Conservation (phyloP, 1,140 invertebrate genomes). For the Forficula auricularia region DNA sequence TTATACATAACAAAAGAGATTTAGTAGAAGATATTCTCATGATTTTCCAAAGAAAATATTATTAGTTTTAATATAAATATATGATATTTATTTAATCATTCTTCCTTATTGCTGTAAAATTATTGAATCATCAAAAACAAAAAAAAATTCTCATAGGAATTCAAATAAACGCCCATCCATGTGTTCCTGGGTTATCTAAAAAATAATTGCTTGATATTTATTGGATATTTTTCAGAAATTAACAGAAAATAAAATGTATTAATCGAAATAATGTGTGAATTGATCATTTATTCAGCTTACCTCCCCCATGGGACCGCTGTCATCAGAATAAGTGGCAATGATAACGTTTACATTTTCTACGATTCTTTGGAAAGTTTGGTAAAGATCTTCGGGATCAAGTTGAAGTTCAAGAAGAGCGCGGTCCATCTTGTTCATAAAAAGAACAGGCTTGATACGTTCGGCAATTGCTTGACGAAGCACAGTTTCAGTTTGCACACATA, state of each 20-base stretch:
- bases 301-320: constrained; percentile 96
- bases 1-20: too few relatives aligned
- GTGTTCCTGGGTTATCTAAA: too few relatives aligned
- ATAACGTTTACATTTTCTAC: constrained; percentile 99
- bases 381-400: constrained; percentile 88
- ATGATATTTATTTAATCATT: too few relatives aligned
- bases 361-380: constrained; percentile 98
- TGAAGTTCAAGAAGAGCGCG: constrained; percentile 89
- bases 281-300: too few relatives aligned
- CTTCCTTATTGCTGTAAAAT: too few relatives aligned
- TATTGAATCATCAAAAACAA: too few relatives aligned
- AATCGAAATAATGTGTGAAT: too few relatives aligned
- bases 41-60: too few relatives aligned
- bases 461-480: constrained; percentile 96
- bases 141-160: too few relatives aligned
- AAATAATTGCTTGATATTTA: neutral
- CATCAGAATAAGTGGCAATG: constrained; percentile 97
- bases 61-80: too few relatives aligned
- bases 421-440: constrained; percentile 99
- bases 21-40: too few relatives aligned
- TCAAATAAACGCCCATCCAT: too few relatives aligned
- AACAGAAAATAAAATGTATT: neutral
- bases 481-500: constrained; percentile 98
- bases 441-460: constrained; percentile 95
- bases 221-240: constrained; percentile 1